Evolutionary conservation across 2,888 invertebrate genomes (phyloP), one percentile per base, ranked within the genome.

Genomic region (Papilio demoleus): DNA sequence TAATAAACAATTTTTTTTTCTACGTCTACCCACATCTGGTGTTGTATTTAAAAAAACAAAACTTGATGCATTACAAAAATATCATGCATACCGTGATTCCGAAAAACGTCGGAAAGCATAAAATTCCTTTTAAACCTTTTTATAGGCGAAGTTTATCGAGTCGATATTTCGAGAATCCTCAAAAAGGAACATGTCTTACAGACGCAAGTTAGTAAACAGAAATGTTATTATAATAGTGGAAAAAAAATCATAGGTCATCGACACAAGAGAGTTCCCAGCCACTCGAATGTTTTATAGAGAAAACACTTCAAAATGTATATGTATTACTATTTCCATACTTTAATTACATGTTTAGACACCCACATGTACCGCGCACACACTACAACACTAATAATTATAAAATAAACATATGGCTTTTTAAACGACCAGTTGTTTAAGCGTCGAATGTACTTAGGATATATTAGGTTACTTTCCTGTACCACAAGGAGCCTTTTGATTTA

Each of bases 281-380:
- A 90, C 91, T 91, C 84, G 86, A 89, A 77, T 78, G 83, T 90
- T 90, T 92, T 90, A 92, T 92, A 88, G 89, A 83, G 88, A 92
- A 92, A 91, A 91, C 91, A 92, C 92, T 92, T 91, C 88, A 91
- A 92, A 91, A 89, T 83, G 85, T 83, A 92, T 90, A 31, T 56
- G 53, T 56, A 90, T 89, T 88, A 91, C 92, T 92, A 91, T 91
- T 90, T 90, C 90, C 88, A 91, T 90, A 88, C 88, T 89, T 90
- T 90, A 90, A 91, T 91, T 90, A 88, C 85, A 82, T 81, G 68
- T 50, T 65, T 53, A 87, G 87, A 84, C 87, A 85, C 87, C 86
- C 87, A 87, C 81, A 79, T 73, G 75, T 71, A 71, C 70, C 77
- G 76, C 81, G 81, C 82, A 79, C 81, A 79, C 72, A 72, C 70